Evolutionary conservation across 2,113 vertebrate genomes (phyloP), one percentile per base, ranked within the genome.

Genomic region (Neodontobutis hainanensis): DNA sequence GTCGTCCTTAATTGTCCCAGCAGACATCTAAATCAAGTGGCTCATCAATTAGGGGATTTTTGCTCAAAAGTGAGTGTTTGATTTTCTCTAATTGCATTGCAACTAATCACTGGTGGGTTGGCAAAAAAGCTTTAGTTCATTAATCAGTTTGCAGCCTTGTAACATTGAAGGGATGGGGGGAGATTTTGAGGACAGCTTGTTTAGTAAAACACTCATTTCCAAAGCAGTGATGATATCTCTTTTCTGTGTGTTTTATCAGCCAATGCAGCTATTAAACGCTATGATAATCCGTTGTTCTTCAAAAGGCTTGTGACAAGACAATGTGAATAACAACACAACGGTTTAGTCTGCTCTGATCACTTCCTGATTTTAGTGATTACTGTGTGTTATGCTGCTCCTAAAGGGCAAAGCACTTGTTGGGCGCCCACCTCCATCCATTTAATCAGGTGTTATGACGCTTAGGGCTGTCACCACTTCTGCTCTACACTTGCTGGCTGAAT

Each of bases 321-420:
- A 5, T 0, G 1, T 34, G 40, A 14, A 2, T 7, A 27, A 10
- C 2, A 8, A 27, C 15, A 4, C 16, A 8, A 27, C 15, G 4
- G 56, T 44, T 53, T 35, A 11, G n/a, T 62, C 57, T 46, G 58
- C 1, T 15, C 38, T 43, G 77, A 74, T 80, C 68, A 66, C 47
- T 50, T 76, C 34, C 73, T 55, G 51, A 78, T 78, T 72, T 32
- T 65, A 62, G 58, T 74, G 70, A 84, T 81, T 77, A 70, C 58
- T 58, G 70, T 69, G 55, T 44, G 65, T 53, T 61, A 43, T 46
- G 64, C 32, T 40, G 77, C 46, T 64, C 62, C 69, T 76, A 55
- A 86, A 81, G 80, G 70, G 65, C 65, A 65, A 65, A 78, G 73
- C 53, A 69, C 50, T 80, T 56, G 53, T 77, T 71, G 63, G 63